A percentile compares a stretch with the other conserved stretches of the same genome.
Conservation (phyloP, 2,888 invertebrate genomes). For the Yponomeuta sedellus region DNA sequence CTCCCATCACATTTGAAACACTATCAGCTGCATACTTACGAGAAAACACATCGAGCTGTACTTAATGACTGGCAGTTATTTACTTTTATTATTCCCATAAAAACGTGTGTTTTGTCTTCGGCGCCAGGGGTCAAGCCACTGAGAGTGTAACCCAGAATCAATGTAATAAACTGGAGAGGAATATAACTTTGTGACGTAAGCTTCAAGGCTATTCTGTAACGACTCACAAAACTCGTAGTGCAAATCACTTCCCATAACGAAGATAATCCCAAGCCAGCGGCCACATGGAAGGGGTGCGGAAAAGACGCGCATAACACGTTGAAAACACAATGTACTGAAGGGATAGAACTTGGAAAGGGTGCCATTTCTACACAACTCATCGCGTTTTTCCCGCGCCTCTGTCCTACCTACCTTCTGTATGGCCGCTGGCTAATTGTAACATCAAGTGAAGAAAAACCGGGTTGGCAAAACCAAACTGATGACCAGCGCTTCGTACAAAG, state of each 20-base stretch:
- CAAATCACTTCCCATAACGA: background rate
- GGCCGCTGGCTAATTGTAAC: background rate
- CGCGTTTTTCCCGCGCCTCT: no score
- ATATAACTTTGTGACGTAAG: background rate
- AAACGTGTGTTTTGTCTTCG: no score
- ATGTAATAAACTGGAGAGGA: background rate
- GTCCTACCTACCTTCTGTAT: no score
- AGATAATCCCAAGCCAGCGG: no score
- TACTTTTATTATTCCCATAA: background rate
- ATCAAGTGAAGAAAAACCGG: background rate
- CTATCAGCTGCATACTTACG: background rate
- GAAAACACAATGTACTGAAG: no score
- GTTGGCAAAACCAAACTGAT: background rate
- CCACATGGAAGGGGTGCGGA: no score
- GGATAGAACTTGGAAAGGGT: no score
- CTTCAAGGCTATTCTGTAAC: conserved; percentile 3
- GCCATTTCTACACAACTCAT: no score
- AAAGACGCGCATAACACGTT: no score
- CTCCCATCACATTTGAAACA: background rate
- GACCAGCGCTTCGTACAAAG: background rate
- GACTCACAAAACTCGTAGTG: background rate
- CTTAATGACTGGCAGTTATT: background rate
- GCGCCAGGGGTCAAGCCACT: background rate
- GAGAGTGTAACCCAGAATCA: background rate
- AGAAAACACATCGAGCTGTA: background rate